Evolutionary conservation across 2,888 invertebrate species (phyloP), one percentile per base, ranked within the genome.

Genomic region (Catonia carolina): DNA sequence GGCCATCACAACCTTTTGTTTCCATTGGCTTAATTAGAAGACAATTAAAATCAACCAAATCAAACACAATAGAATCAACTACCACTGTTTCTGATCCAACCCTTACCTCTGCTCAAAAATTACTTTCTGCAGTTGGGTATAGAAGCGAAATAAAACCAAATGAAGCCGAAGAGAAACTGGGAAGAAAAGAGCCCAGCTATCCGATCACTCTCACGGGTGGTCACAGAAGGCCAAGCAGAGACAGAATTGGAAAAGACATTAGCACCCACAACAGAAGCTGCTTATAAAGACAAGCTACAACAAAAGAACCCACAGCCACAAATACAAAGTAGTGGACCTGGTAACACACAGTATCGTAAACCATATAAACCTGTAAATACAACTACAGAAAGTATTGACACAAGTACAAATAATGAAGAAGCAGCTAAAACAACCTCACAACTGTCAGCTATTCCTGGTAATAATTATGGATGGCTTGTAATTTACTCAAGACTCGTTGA

Each of bases 211-310:
- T 22, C 10, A 45, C 45, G 3, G 45, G 45, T 22, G 27, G 27
- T 45, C 35, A 33, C 22, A 50, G 56, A 31, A 56, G 56, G 22
- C 56, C 56, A 33, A 23, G 22, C 22, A 45, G 45, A 14, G 18
- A 10, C n/a, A 22, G 45, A 45, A 10, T 45, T 22, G 2, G 45
- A 45, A 10, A 22, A 27, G n/a, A n/a, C 22, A 23, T 7, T 22
- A 14, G 14, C 22, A 10, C 22, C 20, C 1, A 45, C 27, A 20
- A 23, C 27, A 45, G 45, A 45, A 22, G 14, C 14, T 14, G 8
- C 23, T 23, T 23, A 12, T 45, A 20, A 42, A 2, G 42, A 42
- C 8, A n/a, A 18, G 5, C 5, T 20, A 8, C 18, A 12, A 17
- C 18, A 42, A 42, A 22, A n/a, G 22, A 42, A 18, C n/a, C 18